Base-by-base conservation (phyloP, 1,140 invertebrate species). In the Formica exsecta region DNA sequence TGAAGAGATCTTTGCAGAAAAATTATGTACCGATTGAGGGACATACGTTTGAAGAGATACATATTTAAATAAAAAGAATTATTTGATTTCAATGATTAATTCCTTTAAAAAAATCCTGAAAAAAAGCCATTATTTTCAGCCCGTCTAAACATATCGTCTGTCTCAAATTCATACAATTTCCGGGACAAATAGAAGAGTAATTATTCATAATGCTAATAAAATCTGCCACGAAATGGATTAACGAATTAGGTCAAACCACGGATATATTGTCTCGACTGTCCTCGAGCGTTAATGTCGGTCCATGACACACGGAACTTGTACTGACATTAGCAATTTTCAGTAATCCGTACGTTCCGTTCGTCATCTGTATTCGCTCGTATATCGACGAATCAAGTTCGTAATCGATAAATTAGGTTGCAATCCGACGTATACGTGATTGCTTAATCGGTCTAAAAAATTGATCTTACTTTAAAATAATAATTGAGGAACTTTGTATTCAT, bases 321-420 rank as follows among this genome's bases (percentile, higher is more conserved):
- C 25, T 41, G 61, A 65, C 75, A 6, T 65, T 59, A n/a, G 25
- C 59, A 65, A 65, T 77, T 77, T 77, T 77, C 74, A 77, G 59
- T 65, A 76, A 76, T 64, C 44, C 25, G 71, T 38, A 41, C 74
- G 57, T 64, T 41, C 59, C 36, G 57, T 76, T 25, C 32, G 51
- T 61, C 71, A 59, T n/a, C 8, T 19, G 48, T 22, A 22, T 13
- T 59, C 32, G 51, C 7, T 25, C 54, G 38, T 8, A 16, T 19
- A 57, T 59, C 22, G 25, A 19, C 16, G 22, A 75, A 61, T 61
- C 22, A 13, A 51, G 16, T 19, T 51, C 16, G 48, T 51, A 51
- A 51, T 51, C 48, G 16, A 51, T 51, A 51, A 51, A 51, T 51
- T 51, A 4, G 4, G 0, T 19, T 51, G 48, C 3, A 51, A 51